Evolutionary conservation across 2,113 vertebrate species (phyloP), one percentile per base, ranked within the genome.

Genomic region (Aldabrachelys gigantea): DNA sequence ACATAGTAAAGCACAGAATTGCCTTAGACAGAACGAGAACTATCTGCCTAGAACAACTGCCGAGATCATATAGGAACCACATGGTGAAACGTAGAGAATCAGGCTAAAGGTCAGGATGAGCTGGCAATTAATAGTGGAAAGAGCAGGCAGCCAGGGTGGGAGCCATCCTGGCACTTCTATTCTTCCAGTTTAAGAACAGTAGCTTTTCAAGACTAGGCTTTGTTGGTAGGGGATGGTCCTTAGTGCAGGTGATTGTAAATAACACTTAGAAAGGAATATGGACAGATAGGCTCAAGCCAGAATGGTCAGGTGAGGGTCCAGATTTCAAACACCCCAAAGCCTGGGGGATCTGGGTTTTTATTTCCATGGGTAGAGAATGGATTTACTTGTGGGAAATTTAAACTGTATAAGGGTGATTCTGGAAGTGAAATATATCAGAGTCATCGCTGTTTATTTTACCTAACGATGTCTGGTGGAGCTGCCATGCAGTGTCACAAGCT

Each of bases 11-110:
- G 87, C 93, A 13, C 2, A 56, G 96, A 89, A 87, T 10, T 79
- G 87, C 94, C 87, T 88, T 81, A 89, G 96, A 90, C 91, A 5
- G 92, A 95, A 93, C 0, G 96, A 96, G 94, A 93, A 56, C 88
- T 0, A 10, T 21, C 52, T 93, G 91, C 79, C 87, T 91, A 82
- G 85, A 92, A 10, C 72, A 88, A 8, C 88, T 27, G 2, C 88
- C 3, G 11, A 82, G 90, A 75, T 57, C 44, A 13, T 80, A 47
- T 25, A 87, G 83, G 90, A 49, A 86, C 83, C 80, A 57, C 56
- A 13, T 8, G 87, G 81, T 53, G 41, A 69, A n/a, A 3, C 13
- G 85, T 59, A 91, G 57, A 52, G 62, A 85, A 19, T 16, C 0
- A 1, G 69, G 76, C 47, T 41, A 79, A 79, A 76, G 0, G 0